These are phyloP conservation scores for Miltochrista miniata DNA, from an alignment of 2,888 invertebrate genomes.

Conservation along the genomic window DNA sequence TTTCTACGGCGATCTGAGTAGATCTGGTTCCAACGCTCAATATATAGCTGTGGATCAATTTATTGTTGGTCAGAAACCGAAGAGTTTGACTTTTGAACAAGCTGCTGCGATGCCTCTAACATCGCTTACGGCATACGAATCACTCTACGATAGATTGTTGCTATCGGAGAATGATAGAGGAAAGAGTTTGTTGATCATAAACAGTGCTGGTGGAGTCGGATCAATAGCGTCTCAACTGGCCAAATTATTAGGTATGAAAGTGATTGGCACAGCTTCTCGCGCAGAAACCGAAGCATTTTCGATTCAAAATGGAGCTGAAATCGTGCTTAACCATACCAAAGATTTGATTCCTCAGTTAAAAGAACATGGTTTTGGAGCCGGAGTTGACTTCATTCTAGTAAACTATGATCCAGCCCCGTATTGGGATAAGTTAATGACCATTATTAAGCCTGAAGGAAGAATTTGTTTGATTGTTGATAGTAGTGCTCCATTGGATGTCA, in stretches of 20 bases:
- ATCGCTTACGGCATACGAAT: slow-evolving; percentile 67
- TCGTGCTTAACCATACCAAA: slow-evolving; percentile 64
- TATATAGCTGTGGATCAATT: slow-evolving; percentile 67
- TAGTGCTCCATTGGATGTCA: slow-evolving; percentile 60
- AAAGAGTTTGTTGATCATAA: slow-evolving; percentile 66
- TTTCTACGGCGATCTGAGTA: slow-evolving; percentile 62
- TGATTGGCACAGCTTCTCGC: slow-evolving; percentile 73
- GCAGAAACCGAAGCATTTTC: slow-evolving; percentile 60
- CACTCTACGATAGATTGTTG: slow-evolving; percentile 61
- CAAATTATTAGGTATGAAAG: slow-evolving; percentile 62
- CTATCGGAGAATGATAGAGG: slow-evolving; percentile 66
- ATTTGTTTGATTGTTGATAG: slow-evolving; percentile 73
- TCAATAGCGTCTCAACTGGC: slow-evolving; percentile 68
- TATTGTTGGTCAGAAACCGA: slow-evolving; percentile 63
- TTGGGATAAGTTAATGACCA: slow-evolving; percentile 67
- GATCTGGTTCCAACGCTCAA: slow-evolving; percentile 68
- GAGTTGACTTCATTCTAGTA: slow-evolving; percentile 68
- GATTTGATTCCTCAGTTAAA: slow-evolving; percentile 62
- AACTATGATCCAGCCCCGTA: slow-evolving; percentile 74
- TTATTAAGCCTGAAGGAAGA: slow-evolving; percentile 68
- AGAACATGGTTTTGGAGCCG: slow-evolving; percentile 53
- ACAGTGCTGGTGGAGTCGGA: slow-evolving; percentile 75
- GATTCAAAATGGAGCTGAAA: slow-evolving; percentile 56
- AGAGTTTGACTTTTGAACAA: slow-evolving; percentile 65
- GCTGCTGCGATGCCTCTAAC: slow-evolving; percentile 75